Evolutionary conservation across 92 coral and sea anemone species (phyloP).

Genomic region (Pocillopora meandrina): DNA sequence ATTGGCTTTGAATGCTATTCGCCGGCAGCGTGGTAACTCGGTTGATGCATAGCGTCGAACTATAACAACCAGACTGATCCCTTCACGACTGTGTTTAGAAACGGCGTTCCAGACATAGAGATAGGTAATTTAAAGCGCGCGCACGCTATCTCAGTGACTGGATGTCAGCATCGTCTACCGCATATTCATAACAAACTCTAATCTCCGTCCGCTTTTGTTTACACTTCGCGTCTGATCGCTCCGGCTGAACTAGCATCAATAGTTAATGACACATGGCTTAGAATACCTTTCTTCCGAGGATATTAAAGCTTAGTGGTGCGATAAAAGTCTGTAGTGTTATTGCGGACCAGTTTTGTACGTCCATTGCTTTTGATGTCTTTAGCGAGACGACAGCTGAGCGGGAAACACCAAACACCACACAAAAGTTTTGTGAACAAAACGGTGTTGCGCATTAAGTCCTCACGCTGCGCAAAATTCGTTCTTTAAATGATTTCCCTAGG

Average conservation of each 20-base stretch:
- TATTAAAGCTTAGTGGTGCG: background rate
- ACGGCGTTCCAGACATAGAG: background rate
- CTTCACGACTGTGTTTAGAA: background rate
- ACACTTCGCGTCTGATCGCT: slow-evolving; percentile 38
- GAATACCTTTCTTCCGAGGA: background rate
- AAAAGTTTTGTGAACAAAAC: slow-evolving; percentile 11
- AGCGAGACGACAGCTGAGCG: too few relatives aligned
- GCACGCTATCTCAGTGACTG: slow-evolving; percentile 1
- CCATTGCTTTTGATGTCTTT: too few relatives aligned
- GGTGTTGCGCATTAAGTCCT: background rate
- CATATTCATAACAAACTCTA: slow-evolving; percentile 35
- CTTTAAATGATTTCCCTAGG: slow-evolving; percentile 23
- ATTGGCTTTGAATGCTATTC: slow-evolving; percentile 29
- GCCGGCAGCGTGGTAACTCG: slow-evolving; percentile 19
- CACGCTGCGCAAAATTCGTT: slow-evolving; percentile 30
- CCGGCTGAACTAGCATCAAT: slow-evolving; percentile 25
- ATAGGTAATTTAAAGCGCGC: slow-evolving; percentile 13
- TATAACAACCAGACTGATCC: background rate
- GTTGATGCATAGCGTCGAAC: background rate
- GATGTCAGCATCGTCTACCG: slow-evolving; percentile 2
- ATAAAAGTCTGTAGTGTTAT: background rate
- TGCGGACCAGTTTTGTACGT: background rate
- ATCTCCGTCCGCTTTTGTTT: slow-evolving; percentile 42
- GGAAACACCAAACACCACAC: background rate
- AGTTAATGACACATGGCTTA: slow-evolving; percentile 35